A percentile compares a stretch with the other conserved stretches of the same genome.
These are phyloP conservation scores for Nettapus auritus DNA, from an alignment of 2,113 vertebrate species.

Conservation along the genomic window DNA sequence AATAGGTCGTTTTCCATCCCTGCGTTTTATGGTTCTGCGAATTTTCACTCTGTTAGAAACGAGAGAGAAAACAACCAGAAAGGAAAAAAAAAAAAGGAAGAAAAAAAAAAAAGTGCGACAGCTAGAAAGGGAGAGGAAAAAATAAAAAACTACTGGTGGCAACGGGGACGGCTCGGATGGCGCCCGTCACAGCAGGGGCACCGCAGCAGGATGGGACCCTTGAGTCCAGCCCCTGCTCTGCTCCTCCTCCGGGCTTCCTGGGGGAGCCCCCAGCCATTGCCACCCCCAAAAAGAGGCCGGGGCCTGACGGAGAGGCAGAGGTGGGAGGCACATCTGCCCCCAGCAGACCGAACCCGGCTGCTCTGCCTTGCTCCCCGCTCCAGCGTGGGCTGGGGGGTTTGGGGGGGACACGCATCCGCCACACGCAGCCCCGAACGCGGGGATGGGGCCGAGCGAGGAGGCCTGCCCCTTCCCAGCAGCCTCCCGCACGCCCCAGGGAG, in stretches of 20 bases:
- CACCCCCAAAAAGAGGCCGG: constrained; percentile 48
- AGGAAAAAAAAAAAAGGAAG: background rate
- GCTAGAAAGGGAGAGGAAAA: background rate
- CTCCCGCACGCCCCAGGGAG: background rate
- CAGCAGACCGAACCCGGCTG: rapidly evolving
- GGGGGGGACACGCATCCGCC: background rate
- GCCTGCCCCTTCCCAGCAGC: background rate
- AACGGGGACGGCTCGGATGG: background rate
- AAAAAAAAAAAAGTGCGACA: background rate
- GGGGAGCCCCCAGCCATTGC: too few relatives aligned
- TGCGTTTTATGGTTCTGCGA: background rate
- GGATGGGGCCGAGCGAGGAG: background rate
- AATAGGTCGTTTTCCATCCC: constrained; percentile 21
- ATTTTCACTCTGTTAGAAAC: background rate
- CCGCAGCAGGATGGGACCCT: too few relatives aligned
- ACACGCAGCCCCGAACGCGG: too few relatives aligned
- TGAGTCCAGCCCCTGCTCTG: background rate
- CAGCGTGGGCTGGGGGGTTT: background rate
- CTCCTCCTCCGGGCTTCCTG: too few relatives aligned
- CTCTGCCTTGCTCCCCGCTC: background rate
- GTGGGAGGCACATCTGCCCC: constrained; percentile 7
- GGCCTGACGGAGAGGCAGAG: constrained; percentile 51
- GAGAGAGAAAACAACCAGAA: background rate
- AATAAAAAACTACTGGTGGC: rapidly evolving
- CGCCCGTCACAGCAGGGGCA: background rate